Evolutionary conservation across 2,888 invertebrate genomes (phyloP), one percentile per base, ranked within the genome.

Genomic region (Litoditis marina): DNA sequence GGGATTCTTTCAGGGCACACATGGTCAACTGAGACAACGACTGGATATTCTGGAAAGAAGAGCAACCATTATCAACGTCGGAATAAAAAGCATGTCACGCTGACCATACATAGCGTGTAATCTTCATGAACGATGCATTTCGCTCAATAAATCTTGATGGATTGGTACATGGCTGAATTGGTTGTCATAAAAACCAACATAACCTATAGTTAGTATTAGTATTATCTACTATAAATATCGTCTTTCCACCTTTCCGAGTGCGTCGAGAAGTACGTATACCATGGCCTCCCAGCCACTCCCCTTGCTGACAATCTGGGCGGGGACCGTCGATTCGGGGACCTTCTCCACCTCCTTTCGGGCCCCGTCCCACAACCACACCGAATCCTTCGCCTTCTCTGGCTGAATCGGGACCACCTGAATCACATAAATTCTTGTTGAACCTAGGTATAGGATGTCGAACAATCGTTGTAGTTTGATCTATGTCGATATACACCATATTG

Each of bases 231-330:
- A n/a, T n/a, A n/a, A n/a, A n/a, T n/a, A n/a, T n/a, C n/a, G n/a
- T n/a, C n/a, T n/a, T n/a, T n/a, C 6, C n/a, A 63, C 63, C 80
- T 65, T 84, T 78, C 58, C 84, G 83, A 85, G 71, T 55, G 78
- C 77, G 55, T 84, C 84, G 30, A 86, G 69, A 71, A 86, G 83
- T 67, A 86, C 82, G 73, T 85, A 85, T 27, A 73, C 70, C 66
- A 73, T 71, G 2, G 73, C 66, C 56, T 70, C 70, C 73, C 73
- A 73, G 16, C 49, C 62, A 27, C 60, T 58, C 34, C 67, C 70
- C 22, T 67, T 68, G 31, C 57, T 63, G 4, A 72, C 68, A 27
- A 72, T 61, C 8, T 69, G 55, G 2, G 68, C 68, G 11, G 68
- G 68, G 32, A 72, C 69, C 0, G 64, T 63, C 53, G 67, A 34